Conservation (phyloP, 2,797 vertebrate genomes). For the Ateles fusciceps region DNA sequence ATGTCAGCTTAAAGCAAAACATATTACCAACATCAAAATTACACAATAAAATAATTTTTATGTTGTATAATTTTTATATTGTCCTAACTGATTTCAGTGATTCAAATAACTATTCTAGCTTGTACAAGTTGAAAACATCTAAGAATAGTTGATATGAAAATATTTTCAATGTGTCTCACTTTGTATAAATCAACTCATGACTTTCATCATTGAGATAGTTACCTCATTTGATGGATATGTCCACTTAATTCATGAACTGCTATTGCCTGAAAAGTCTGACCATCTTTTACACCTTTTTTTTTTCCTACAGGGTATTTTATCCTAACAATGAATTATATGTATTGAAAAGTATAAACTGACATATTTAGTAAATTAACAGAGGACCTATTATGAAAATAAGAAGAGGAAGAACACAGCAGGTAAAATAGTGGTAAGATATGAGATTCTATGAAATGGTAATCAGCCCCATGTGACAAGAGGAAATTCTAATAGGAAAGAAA, state of each 20-base stretch:
- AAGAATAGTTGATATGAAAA: background rate
- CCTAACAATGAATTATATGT: background rate
- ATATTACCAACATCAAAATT: background rate
- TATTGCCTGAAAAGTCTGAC: background rate
- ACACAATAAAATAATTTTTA: background rate
- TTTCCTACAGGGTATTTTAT: background rate
- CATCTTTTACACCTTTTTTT: background rate
- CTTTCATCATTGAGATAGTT: background rate
- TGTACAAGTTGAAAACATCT: background rate
- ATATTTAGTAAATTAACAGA: background rate
- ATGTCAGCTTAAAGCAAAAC: background rate
- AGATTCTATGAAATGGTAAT: background rate
- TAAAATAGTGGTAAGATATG: background rate
- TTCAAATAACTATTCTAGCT: background rate
- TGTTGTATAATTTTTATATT: background rate
- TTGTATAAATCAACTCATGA: background rate
- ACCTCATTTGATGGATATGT: background rate
- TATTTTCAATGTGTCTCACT: background rate
- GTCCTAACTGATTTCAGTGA: background rate
- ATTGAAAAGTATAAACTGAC: background rate
- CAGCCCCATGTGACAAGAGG: background rate
- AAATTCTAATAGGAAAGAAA: background rate
- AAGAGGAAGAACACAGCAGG: background rate
- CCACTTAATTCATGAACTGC: background rate
- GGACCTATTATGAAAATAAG: background rate